phyloP scores from a whole-genome alignment of 2,888 invertebrate species.

The Erebia epiphron region DNA sequence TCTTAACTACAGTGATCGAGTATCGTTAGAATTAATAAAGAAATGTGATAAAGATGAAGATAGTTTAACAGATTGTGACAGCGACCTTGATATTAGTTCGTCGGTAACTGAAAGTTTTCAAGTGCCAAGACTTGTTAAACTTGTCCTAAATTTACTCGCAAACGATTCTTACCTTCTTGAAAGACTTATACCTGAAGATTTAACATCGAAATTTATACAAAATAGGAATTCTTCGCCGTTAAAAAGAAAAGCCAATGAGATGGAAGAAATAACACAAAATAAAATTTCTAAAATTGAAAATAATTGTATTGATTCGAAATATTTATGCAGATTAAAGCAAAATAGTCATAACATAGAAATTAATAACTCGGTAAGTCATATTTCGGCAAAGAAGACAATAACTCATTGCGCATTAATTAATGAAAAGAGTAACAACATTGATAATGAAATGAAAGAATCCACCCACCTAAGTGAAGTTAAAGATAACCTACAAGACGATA shows the following conservation, averaged over 20 bases:
- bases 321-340: neutral
- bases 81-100: conserved; percentile 36
- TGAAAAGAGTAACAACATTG: neutral
- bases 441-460: conserved; percentile 5
- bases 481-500: neutral
- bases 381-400: neutral
- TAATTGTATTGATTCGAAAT: neutral
- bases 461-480: neutral
- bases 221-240: neutral
- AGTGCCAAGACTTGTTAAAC: conserved; percentile 38
- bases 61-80: conserved; percentile 40
- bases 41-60: conserved; percentile 20
- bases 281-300: conserved; percentile 29
- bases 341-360: neutral
- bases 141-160: conserved; percentile 31
- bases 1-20: neutral
- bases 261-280: neutral
- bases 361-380: neutral
- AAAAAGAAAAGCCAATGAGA: conserved; percentile 24
- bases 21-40: neutral
- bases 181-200: conserved; percentile 11
- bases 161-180: conserved; percentile 28
- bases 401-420: neutral
- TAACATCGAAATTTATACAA: conserved; percentile 13
- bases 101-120: conserved; percentile 10